These are phyloP conservation scores for Protophormia terraenovae DNA, from an alignment of 2,888 invertebrate species.

Conservation along the genomic window DNA sequence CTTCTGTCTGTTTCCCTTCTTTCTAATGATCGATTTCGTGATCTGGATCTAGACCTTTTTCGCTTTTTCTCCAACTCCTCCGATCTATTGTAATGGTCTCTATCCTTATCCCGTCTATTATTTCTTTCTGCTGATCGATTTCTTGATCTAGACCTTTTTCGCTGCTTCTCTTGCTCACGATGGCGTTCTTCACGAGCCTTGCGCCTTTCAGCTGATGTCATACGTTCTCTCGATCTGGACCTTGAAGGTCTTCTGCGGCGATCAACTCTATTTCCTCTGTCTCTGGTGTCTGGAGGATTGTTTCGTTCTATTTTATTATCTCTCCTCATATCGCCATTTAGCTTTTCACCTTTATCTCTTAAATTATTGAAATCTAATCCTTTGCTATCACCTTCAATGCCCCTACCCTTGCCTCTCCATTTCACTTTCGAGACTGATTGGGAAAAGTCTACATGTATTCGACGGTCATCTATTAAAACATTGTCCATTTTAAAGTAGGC, in stretches of 20 bases:
- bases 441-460: constrained; percentile 99
- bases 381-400: constrained; percentile 82
- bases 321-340: background rate
- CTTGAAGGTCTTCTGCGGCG: background rate
- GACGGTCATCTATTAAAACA: constrained; percentile 97
- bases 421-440: constrained; percentile 98
- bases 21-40: background rate
- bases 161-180: constrained; percentile 60
- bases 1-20: background rate
- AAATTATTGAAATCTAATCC: constrained; percentile 77
- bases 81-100: background rate
- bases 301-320: background rate
- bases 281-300: background rate
- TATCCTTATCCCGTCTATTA: background rate
- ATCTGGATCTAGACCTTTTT: constrained; percentile 39
- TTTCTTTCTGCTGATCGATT: constrained; percentile 22
- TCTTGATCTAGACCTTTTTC: constrained; percentile 46
- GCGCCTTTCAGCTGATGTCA: constrained; percentile 70
- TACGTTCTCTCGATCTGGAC: constrained; percentile 24
- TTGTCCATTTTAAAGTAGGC: constrained; percentile 99
- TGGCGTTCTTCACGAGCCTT: constrained; percentile 74
- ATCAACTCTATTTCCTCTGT: background rate
- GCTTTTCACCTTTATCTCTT: constrained; percentile 41
- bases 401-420: constrained; percentile 94
- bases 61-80: constrained; percentile 46